Percentiles rank a stretch among this genome's conserved stretches.
Evolutionary conservation across 2,888 invertebrate genomes (phyloP).

Genomic region (Hyppa rectilinea): DNA sequence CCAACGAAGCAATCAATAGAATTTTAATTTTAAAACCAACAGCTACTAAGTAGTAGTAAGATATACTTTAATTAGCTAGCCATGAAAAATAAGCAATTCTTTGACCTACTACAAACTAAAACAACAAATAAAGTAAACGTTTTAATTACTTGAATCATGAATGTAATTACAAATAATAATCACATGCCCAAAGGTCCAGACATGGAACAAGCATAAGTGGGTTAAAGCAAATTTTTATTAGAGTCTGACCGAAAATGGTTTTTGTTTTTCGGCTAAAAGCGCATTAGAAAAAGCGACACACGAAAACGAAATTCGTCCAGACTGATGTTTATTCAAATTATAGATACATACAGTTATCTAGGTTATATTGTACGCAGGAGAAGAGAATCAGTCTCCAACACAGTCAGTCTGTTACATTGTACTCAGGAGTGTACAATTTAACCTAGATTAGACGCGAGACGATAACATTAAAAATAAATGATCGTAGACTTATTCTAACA

Average conservation of each 20-base stretch:
- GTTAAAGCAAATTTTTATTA: background rate
- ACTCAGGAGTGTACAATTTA: no score
- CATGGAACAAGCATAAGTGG: background rate
- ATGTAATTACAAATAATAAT: conserved; percentile 7
- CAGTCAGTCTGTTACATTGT: no score
- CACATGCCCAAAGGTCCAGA: background rate
- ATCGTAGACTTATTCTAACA: background rate
- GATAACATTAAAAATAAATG: background rate
- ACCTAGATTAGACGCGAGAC: no score
- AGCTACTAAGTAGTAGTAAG: background rate
- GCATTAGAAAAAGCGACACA: no score
- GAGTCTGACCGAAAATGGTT: background rate
- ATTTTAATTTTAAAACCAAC: background rate
- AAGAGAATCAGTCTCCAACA: no score
- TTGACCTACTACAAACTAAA: background rate
- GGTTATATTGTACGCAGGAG: no score
- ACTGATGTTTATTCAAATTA: no score
- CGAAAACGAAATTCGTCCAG: background rate
- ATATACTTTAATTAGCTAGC: background rate
- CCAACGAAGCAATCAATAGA: no score
- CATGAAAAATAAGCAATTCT: background rate
- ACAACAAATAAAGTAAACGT: background rate
- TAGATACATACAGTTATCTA: no score
- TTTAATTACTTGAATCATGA: background rate
- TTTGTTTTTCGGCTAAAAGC: no score